A percentile compares a stretch with the other conserved stretches of the same genome.
Conservation (phyloP, 2,797 vertebrate genomes). For the Epinephelus coioides region DNA sequence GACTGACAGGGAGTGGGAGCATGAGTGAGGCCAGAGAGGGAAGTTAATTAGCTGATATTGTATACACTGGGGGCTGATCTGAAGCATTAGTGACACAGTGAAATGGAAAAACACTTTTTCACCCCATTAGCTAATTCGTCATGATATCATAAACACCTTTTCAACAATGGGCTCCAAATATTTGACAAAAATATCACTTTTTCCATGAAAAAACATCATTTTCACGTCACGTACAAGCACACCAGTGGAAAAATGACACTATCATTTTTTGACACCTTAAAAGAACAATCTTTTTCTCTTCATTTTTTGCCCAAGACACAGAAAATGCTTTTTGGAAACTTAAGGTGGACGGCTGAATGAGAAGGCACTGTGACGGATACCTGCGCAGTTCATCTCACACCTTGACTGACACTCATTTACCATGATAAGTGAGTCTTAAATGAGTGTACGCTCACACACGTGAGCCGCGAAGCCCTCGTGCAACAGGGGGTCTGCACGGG, state of each 20-base stretch:
- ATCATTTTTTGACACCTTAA: too few species aligned
- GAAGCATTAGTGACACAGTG: slow-evolving; percentile 33
- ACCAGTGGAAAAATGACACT: neutral
- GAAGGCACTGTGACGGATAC: slow-evolving; percentile 35
- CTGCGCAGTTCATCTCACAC: slow-evolving; percentile 36
- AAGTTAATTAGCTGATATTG: slow-evolving; percentile 71
- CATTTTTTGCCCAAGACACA: neutral
- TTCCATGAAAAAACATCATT: neutral
- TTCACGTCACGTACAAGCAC: neutral
- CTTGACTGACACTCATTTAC: slow-evolving; percentile 65
- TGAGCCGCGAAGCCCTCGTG: slow-evolving; percentile 35
- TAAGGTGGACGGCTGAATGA: slow-evolving; percentile 2
- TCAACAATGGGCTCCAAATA: slow-evolving; percentile 3
- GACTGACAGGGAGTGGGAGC: slow-evolving; percentile 30
- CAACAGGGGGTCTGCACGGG: slow-evolving; percentile 48
- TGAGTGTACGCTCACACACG: slow-evolving; percentile 37
- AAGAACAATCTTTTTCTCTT: neutral
- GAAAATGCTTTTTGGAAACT: neutral
- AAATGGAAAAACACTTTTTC: slow-evolving; percentile 24
- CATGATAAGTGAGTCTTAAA: slow-evolving; percentile 57
- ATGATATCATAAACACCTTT: slow-evolving; percentile 1
- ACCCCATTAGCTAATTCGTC: slow-evolving; percentile 15
- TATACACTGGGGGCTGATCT: slow-evolving; percentile 45
- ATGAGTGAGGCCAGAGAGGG: slow-evolving; percentile 30
- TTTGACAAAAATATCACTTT: neutral